phyloP scores from a whole-genome alignment of 2,113 vertebrate genomes.

The Syngnathus floridae region DNA sequence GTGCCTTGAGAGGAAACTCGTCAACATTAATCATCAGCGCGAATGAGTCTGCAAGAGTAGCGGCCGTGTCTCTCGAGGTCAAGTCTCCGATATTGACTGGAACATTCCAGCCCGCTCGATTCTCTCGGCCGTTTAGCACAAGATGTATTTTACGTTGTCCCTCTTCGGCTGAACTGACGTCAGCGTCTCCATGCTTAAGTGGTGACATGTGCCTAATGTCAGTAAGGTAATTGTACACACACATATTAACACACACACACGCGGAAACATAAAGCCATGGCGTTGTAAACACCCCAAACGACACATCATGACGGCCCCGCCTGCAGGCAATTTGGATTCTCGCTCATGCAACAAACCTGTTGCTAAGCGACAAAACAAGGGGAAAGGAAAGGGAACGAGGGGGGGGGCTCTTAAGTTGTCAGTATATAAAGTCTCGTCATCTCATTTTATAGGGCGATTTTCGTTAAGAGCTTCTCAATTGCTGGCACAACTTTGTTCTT shows the following conservation, averaged over 20 bases:
- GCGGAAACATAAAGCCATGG: conserved; percentile 16
- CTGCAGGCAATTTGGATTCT: conserved; percentile 45
- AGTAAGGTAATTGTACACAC: background rate
- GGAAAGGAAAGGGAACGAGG: background rate
- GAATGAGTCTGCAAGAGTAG: background rate
- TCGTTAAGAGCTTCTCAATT: too few species aligned
- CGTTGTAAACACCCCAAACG: conserved; percentile 22
- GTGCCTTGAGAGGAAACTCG: conserved; percentile 11
- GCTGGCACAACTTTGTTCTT: too few species aligned
- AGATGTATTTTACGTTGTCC: conserved; percentile 23
- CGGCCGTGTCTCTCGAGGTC: too few species aligned
- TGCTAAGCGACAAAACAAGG: conserved; percentile 61
- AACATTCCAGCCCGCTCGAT: conserved; percentile 16
- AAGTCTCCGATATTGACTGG: background rate
- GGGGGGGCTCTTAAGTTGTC: conserved; percentile 10
- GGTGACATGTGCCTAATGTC: conserved; percentile 26
- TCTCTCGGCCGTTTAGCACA: conserved; percentile 18
- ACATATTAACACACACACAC: conserved; percentile 6
- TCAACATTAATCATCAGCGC: background rate
- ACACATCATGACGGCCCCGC: conserved; percentile 28
- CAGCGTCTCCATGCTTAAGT: conserved; percentile 34
- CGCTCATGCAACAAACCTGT: conserved; percentile 55
- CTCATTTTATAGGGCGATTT: conserved; percentile 3
- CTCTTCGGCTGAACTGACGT: conserved; percentile 36
- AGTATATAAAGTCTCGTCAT: background rate